Percentiles rank a stretch among this genome's conserved stretches.
Conservation (phyloP, 2,888 invertebrate species). For the Chrysolina haemoptera region DNA sequence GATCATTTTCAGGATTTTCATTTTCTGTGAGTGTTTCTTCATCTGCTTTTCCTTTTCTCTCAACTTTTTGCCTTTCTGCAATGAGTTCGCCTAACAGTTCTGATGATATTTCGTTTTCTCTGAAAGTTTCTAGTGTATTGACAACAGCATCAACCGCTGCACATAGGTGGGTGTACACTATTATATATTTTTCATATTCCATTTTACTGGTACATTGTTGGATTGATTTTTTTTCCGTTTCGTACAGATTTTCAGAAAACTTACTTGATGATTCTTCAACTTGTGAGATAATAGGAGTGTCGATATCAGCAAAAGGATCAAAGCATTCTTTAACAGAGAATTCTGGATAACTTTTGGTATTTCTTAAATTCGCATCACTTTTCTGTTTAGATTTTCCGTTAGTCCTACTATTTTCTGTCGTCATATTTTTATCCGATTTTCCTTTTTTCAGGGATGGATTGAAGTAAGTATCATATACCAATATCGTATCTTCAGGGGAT, state of each 20-base stretch:
- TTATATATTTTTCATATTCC: constrained; percentile 45
- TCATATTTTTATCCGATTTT: constrained; percentile 11
- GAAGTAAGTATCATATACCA: constrained; percentile 44
- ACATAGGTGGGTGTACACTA: constrained; percentile 42
- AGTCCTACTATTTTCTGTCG: constrained; percentile 1
- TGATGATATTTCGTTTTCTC: constrained; percentile 38
- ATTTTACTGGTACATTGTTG: neutral
- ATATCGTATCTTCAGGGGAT: constrained; percentile 39
- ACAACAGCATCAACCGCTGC: constrained; percentile 43
- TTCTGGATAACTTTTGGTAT: neutral
- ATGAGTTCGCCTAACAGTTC: constrained; percentile 34
- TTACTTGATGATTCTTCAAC: neutral
- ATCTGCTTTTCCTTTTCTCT: neutral
- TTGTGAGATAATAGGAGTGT: neutral
- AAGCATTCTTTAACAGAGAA: constrained; percentile 35
- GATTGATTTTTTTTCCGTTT: neutral
- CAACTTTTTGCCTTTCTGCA: neutral
- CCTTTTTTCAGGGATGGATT: constrained; percentile 30
- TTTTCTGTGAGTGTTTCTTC: neutral
- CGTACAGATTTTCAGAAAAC: neutral
- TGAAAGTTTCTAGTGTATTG: constrained; percentile 43
- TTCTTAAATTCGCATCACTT: neutral
- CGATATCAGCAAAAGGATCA: constrained; percentile 41
- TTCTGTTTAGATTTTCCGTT: neutral
- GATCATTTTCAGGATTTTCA: constrained; percentile 31